These are phyloP conservation scores for Alcedo quadribrachys DNA, from an alignment of 2,797 vertebrate species.

Conservation along the genomic window DNA sequence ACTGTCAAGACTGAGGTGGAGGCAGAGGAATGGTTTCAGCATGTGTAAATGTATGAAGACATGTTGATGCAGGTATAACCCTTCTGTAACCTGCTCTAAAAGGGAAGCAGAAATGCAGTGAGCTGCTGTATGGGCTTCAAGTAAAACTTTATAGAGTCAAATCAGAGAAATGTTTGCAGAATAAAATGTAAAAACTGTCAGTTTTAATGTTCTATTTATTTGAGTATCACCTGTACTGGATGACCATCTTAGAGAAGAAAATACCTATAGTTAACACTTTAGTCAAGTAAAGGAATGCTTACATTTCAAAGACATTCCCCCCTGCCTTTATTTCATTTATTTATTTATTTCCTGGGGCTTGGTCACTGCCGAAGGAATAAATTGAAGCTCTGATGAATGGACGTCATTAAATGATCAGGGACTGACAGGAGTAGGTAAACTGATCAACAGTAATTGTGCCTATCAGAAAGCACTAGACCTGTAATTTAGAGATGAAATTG, in stretches of 20 bases:
- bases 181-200: neutral
- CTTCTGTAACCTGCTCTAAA: neutral
- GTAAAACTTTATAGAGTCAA: neutral
- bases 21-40: neutral
- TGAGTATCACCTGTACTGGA: neutral
- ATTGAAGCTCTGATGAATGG: conserved; percentile 39
- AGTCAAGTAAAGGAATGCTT: too few relatives aligned
- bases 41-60: neutral
- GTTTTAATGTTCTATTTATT: neutral
- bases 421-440: conserved; percentile 29
- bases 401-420: conserved; percentile 31
- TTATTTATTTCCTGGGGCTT: neutral
- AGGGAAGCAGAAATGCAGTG: neutral
- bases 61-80: neutral
- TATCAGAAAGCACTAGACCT: conserved; percentile 30
- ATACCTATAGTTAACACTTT: too few relatives aligned
- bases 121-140: neutral
- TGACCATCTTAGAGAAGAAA: too few relatives aligned
- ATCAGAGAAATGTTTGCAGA: neutral
- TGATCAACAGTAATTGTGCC: neutral
- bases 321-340: neutral
- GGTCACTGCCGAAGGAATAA: conserved; percentile 28
- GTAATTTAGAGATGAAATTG: conserved; percentile 55
- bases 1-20: neutral
- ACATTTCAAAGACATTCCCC: too few relatives aligned